Percentiles rank a stretch among this genome's conserved stretches.
Evolutionary conservation across 2,888 invertebrate species (phyloP).

Genomic region (Mantis religiosa): DNA sequence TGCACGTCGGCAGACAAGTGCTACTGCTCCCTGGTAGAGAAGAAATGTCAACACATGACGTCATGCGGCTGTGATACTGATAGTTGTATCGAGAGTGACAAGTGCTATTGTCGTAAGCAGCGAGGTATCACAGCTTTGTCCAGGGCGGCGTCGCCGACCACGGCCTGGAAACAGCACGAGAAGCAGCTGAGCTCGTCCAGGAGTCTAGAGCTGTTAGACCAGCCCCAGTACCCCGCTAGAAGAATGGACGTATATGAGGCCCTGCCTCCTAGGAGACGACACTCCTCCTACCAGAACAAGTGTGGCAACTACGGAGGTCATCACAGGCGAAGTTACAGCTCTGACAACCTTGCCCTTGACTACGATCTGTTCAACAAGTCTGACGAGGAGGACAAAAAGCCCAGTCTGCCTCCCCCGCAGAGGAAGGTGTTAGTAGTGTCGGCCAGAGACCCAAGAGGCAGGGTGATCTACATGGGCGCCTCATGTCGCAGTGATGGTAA

Average conservation of each 20-base stretch:
- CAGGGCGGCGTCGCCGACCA: constrained; percentile 36
- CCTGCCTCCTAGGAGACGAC: background rate
- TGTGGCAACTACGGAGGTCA: constrained; percentile 35
- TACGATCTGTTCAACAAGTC: constrained; percentile 59
- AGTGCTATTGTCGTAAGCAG: constrained; percentile 69
- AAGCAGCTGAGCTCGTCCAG: constrained; percentile 35
- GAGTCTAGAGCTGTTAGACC: constrained; percentile 43
- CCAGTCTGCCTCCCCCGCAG: background rate
- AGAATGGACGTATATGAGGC: constrained; percentile 6
- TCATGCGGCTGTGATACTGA: constrained; percentile 81
- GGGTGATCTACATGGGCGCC: constrained; percentile 46
- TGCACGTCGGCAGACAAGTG: constrained; percentile 78
- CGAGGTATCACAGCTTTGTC: constrained; percentile 47
- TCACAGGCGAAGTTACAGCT: constrained; percentile 47
- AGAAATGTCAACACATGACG: constrained; percentile 42
- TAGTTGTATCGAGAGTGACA: constrained; percentile 81
- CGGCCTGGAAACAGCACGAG: constrained; percentile 32
- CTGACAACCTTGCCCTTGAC: constrained; percentile 68
- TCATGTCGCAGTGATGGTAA: constrained; percentile 9
- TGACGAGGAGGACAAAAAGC: background rate
- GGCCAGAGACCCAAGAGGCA: constrained; percentile 48
- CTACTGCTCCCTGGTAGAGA: constrained; percentile 71
- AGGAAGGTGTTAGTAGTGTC: constrained; percentile 47
- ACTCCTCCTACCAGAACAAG: background rate
- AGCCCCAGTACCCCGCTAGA: background rate